phyloP scores from a whole-genome alignment of 1,140 invertebrate genomes.

The Drosophila pandora region DNA sequence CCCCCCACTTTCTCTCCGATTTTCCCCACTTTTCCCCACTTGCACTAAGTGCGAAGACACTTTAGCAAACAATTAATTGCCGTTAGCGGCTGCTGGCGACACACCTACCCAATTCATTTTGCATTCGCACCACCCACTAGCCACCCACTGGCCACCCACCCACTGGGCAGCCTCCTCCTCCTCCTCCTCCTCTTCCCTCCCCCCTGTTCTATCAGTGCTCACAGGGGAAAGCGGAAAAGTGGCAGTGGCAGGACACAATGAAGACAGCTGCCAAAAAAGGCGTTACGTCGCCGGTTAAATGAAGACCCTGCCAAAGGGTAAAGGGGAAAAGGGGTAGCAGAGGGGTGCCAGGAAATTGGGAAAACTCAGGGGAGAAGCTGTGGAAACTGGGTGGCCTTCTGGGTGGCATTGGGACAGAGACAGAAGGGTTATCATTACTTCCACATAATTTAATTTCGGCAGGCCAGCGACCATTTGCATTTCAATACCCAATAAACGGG shows the following conservation, averaged over 20 bases:
- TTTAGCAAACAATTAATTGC: slow-evolving; percentile 75
- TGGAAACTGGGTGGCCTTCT: slow-evolving; percentile 26
- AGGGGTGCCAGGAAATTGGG: background rate
- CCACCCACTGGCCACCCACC: slow-evolving; percentile 1
- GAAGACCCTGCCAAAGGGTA: slow-evolving; percentile 26
- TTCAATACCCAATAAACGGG: slow-evolving; percentile 73
- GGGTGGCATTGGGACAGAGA: slow-evolving; percentile 40
- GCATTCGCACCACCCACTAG: slow-evolving; percentile 22
- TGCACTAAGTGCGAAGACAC: slow-evolving; percentile 54
- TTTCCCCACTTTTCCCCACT: slow-evolving; percentile 18
- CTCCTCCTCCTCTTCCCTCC: background rate
- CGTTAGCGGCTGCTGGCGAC: slow-evolving; percentile 74
- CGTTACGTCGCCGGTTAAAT: slow-evolving; percentile 73
- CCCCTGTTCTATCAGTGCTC: background rate
- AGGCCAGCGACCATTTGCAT: slow-evolving; percentile 79
- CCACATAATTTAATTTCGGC: slow-evolving; percentile 83
- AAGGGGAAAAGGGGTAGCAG: background rate
- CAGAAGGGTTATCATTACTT: slow-evolving; percentile 83
- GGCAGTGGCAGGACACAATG: slow-evolving; percentile 27
- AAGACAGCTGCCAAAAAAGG: slow-evolving; percentile 79
- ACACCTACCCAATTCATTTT: slow-evolving; percentile 79
- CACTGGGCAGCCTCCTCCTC: background rate
- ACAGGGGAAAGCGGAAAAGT: slow-evolving; percentile 22
- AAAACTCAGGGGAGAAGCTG: slow-evolving; percentile 1
- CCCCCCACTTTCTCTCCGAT: background rate